Base-by-base conservation (phyloP, 2,113 vertebrate genomes). In the Caretta caretta region DNA sequence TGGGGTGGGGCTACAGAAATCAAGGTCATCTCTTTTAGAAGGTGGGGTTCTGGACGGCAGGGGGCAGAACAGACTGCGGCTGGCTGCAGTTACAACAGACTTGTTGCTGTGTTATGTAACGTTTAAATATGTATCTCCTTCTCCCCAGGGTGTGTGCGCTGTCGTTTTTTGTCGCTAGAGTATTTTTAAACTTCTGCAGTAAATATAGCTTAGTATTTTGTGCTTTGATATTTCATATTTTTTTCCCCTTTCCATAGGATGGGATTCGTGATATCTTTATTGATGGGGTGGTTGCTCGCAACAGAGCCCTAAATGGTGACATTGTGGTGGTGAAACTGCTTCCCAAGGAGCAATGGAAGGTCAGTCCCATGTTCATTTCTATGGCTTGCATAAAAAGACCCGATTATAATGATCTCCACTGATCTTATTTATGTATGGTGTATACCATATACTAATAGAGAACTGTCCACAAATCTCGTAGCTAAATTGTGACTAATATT, bases 291-390 rank as follows among this genome's bases (percentile, higher is more conserved):
- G 98, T 99, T 87, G 98, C 99, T 96, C 99, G 99, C 57, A 99
- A 99, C 97, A 98, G 99, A 98, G 99, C 99, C 8, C 97, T 99
- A 92, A 99, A 99, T 24, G 99, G 99, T 93, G 99, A 99, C 93
- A 84, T 99, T 42, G 99, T 99, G 82, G 99, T 98, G 4, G 99
- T 99, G 93, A 98, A 98, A 75, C 87, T 99, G 57, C 98, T 99
- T 76, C 99, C 99, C 5, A 98, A 97, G 86, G 99, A 99, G 10
- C 99, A 99, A 24, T 99, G 99, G 99, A 99, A 99, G 99, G 99
- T 99, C 97, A 98, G 98, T 97, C 84, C 25, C 54, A 31, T 86
- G 2, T 87, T 80, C 38, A 82, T 92, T 94, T 85, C 50, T 62
- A 79, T 90, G 65, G 87, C 80, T 87, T 82, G 27, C 10, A 42